Percentiles rank a stretch among this genome's conserved stretches.
phyloP scores from a whole-genome alignment of 2,797 vertebrate species.

The Spea hammondii region DNA sequence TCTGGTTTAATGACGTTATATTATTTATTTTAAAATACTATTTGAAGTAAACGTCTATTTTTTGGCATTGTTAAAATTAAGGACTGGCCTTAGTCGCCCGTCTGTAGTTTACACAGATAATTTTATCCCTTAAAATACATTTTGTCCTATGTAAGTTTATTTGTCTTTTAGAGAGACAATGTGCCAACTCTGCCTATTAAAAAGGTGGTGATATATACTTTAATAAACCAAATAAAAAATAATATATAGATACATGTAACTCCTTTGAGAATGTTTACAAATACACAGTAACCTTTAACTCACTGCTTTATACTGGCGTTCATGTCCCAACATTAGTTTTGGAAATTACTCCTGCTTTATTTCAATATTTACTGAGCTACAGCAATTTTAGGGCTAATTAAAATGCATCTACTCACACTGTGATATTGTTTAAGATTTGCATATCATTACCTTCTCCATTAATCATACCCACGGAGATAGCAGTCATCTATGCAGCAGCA shows the following conservation, averaged over 20 bases:
- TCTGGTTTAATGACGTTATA: too few relatives aligned
- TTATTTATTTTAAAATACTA: too few relatives aligned
- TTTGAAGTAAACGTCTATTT: too few relatives aligned
- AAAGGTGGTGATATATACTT: background rate
- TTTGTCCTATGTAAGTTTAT: too few relatives aligned
- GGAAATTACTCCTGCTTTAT: constrained; percentile 30
- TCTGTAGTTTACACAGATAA: too few relatives aligned
- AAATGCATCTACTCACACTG: constrained; percentile 44
- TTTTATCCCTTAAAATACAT: too few relatives aligned
- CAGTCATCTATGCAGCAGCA: constrained; percentile 45
- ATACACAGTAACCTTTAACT: constrained; percentile 64
- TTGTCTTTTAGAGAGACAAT: too few relatives aligned
- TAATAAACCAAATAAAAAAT: background rate
- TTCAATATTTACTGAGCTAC: constrained; percentile 27
- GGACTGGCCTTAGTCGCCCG: too few relatives aligned
- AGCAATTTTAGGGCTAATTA: constrained; percentile 37
- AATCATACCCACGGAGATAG: constrained; percentile 48
- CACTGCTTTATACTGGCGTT: constrained; percentile 53
- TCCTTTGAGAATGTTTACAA: constrained; percentile 26
- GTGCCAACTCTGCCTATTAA: too few relatives aligned
- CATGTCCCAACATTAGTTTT: constrained; percentile 20
- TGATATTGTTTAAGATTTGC: constrained; percentile 44
- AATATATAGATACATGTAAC: background rate
- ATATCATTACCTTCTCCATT: constrained; percentile 49
- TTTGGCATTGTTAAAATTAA: too few relatives aligned